Percentiles rank a stretch among this genome's conserved stretches.
These are phyloP conservation scores for Nomada ferruginata DNA, from an alignment of 2,888 invertebrate genomes.

Conservation along the genomic window DNA sequence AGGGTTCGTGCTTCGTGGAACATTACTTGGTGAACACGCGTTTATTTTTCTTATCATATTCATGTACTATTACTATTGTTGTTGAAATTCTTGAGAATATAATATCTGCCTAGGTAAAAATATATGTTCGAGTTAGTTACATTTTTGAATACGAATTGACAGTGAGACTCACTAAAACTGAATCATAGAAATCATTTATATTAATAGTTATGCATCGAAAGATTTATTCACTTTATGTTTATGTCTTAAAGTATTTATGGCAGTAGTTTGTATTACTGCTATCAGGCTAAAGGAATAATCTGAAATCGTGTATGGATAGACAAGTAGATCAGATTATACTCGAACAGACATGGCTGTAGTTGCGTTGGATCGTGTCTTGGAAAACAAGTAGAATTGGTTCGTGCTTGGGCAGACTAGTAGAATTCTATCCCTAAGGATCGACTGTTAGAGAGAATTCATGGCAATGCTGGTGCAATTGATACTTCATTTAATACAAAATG, in stretches of 20 bases:
- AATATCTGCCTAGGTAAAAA: no score
- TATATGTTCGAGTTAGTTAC: no score
- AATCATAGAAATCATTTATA: background rate
- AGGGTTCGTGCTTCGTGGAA: background rate
- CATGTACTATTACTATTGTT: no score
- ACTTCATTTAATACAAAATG: background rate
- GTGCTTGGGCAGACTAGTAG: conserved; percentile 9
- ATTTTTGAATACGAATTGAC: no score
- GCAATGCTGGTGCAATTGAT: background rate
- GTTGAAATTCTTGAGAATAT: no score
- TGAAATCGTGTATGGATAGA: conserved; percentile 26
- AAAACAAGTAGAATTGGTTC: conserved; percentile 15
- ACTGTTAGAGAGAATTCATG: background rate
- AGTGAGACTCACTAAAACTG: no score
- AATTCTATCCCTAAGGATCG: background rate
- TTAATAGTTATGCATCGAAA: background rate
- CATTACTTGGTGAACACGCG: background rate
- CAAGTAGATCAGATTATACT: conserved; percentile 26
- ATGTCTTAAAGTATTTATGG: background rate
- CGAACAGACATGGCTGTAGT: conserved; percentile 3
- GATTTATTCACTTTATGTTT: background rate
- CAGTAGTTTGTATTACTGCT: background rate
- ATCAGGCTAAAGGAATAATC: conserved; percentile 5
- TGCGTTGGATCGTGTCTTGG: conserved; percentile 24
- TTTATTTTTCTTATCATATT: no score